Evolutionary conservation across 2,797 vertebrate species (phyloP), one percentile per base, ranked within the genome.

Genomic region (Zalophus californianus): DNA sequence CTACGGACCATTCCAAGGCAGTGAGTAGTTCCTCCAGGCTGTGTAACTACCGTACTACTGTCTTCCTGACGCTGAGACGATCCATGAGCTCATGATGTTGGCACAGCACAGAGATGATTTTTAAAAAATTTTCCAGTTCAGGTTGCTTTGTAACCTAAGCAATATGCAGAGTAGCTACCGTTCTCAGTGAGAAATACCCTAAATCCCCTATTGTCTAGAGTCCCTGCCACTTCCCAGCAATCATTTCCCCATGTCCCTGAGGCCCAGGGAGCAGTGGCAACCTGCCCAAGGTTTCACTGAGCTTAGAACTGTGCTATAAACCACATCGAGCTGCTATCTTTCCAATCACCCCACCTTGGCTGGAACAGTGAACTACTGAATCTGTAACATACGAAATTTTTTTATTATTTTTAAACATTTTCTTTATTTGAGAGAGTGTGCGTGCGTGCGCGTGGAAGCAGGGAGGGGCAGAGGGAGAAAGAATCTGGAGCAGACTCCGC

Each of bases 11-110:
- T 0, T 2, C 38, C 21, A 0, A 12, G 44, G 29, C 68, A 52
- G 73, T 0, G 25, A n/a, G 56, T 0, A 3, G 27, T 25, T 10
- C 56, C 83, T 3, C 2, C 0, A 9, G 0, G 6, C 16, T 20
- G 15, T 44, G 20, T 18, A 20, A 54, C 32, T 1, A 13, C 25
- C 6, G 0, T 0, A 7, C 41, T 41, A 0, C 1, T 21, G 58
- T 18, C 64, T 38, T 56, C 72, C 86, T 52, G n/a, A 60, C 56
- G 44, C 82, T 9, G 27, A 20, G 8, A 6, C 13, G 8, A 60
- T 2, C 56, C 27, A 2, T 7, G 38, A 5, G 64, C 60, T 35
- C 41, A 27, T 18, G 35, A 4, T 6, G 23, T 8, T n/a, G 14
- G 50, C 73, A 56, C n/a, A 52, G 88, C 54, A 78, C 23, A 48